Base-by-base conservation (phyloP, 2,113 vertebrate species). In the Pseudonaja textilis region DNA sequence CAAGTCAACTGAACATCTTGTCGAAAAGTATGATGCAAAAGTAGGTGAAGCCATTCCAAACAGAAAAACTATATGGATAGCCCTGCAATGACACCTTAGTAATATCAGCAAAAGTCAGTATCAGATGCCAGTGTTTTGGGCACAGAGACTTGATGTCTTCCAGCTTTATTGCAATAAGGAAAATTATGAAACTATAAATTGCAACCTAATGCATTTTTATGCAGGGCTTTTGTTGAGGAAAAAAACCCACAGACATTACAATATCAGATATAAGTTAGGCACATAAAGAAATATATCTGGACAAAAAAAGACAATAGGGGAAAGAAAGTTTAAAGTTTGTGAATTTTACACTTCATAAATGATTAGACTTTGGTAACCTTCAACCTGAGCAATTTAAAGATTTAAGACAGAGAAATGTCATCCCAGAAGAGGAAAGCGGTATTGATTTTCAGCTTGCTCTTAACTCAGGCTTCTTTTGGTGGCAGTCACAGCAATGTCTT, bases 361-460 rank as follows among this genome's bases (percentile, higher is more conserved):
- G 22, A 59, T 39, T 55, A 88, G 14, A 88, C 57, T 92, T 92
- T 92, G 56, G 87, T 88, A 74, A 89, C 64, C 87, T 92, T 92
- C 52, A 64, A 85, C 87, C 91, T 85, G 39, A n/a, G 52, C 14
- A 74, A 92, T 92, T 92, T 92, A 81, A 92, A 89, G 87, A 47
- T 89, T 92, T 85, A 89, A 92, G 29, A 91, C 42, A 87, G 56
- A 87, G 54, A 89, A 92, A 92, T 50, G 39, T 64, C 64, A 91
- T 91, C 85, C 56, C 85, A 56, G 42, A 87, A 89, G 87, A 85
- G 91, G 42, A 87, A 81, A n/a, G 34, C 10, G 22, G 39, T 85
- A 92, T 92, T 92, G 91, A 92, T 92, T 89, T 92, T 85, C 50
- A 89, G 29, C 69, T 74, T 89, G 87, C 39, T 20, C 64, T 92